Percentiles rank a stretch among this genome's conserved stretches.
phyloP scores from a whole-genome alignment of 1,140 invertebrate genomes.

The Monochamus saltuarius region DNA sequence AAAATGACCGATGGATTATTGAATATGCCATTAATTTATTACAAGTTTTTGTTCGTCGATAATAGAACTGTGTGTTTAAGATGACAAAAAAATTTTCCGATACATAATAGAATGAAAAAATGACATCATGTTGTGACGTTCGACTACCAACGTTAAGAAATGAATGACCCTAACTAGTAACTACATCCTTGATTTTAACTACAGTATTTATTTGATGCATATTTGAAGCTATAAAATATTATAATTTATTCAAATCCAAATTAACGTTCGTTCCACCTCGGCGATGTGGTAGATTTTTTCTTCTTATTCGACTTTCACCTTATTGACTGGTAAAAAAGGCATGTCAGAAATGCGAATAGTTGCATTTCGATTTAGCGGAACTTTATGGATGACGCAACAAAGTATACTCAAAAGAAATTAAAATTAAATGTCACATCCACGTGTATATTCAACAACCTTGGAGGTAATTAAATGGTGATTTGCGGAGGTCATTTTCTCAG shows the following conservation, averaged over 20 bases:
- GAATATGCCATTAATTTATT: conserved; percentile 18
- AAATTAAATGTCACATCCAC: not conserved
- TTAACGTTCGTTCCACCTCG: too few relatives aligned
- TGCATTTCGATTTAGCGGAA: conserved; percentile 19
- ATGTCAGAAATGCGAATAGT: conserved; percentile 10
- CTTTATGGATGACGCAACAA: conserved; percentile 1
- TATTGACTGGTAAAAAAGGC: conserved; percentile 4
- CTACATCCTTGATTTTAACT: too few relatives aligned
- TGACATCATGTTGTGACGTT: conserved; percentile 28
- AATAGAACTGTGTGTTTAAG: conserved; percentile 4
- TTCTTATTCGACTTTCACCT: not conserved
- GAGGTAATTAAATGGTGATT: not conserved
- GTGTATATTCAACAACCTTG: not conserved
- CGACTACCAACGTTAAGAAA: conserved; percentile 3
- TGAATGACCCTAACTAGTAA: too few relatives aligned
- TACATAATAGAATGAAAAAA: conserved; percentile 21
- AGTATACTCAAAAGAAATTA: not conserved
- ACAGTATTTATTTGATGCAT: too few relatives aligned
- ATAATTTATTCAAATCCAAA: too few relatives aligned
- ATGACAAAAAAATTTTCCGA: conserved; percentile 35
- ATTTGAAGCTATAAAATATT: too few relatives aligned
- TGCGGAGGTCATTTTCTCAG: not conserved
- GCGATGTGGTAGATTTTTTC: not conserved
- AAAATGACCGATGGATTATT: conserved; percentile 6
- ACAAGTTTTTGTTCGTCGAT: conserved; percentile 10